Base-by-base conservation (phyloP, 2,113 vertebrate species). In the Benitochromis conjunctus region DNA sequence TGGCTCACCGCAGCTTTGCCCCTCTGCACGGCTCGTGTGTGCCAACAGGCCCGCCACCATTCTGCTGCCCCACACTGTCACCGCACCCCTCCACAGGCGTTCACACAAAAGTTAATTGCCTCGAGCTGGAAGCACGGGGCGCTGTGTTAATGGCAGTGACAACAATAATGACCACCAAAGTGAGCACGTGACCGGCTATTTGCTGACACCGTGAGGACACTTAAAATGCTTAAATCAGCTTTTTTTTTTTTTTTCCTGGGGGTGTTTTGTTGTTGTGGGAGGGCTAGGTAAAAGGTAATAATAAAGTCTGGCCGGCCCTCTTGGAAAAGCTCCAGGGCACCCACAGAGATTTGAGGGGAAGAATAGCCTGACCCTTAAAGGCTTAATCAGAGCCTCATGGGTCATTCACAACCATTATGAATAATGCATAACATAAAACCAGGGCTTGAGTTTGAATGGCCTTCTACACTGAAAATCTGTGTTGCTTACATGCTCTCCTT, bases 351-450 rank as follows among this genome's bases (percentile, higher is more conserved):
- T 19, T 31, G 9, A 69, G 74, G 29, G 12, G 24, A 55, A 74
- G 19, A 86, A 66, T 31, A 85, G 79, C 29, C 79, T 19, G 31
- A 82, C 54, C 24, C 36, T 29, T 79, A 66, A 71, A 60, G 57
- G 58, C 87, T 78, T 83, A 79, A 85, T 90, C 76, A 38, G 10
- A 82, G n/a, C 29, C 62, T 80, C 34, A 9, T 36, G 53, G 76
- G 81, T 84, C 84, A 76, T 79, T 89, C 29, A 21, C 81, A 80
- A 5, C 78, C 36, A 51, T 19, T 24, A 82, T 84, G 31, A 86
- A 88, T 88, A 79, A 88, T 87, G 29, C 38, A 86, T 36, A 46
- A 64, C 36, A 82, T 38, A 83, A 80, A 86, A 71, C 54, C 71
- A 43, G 83, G 48, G 46, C 46, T 64, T 80, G 36, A 69, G 7